phyloP scores from a whole-genome alignment of 2,888 invertebrate species.

The Chrysomela aeneicollis region DNA sequence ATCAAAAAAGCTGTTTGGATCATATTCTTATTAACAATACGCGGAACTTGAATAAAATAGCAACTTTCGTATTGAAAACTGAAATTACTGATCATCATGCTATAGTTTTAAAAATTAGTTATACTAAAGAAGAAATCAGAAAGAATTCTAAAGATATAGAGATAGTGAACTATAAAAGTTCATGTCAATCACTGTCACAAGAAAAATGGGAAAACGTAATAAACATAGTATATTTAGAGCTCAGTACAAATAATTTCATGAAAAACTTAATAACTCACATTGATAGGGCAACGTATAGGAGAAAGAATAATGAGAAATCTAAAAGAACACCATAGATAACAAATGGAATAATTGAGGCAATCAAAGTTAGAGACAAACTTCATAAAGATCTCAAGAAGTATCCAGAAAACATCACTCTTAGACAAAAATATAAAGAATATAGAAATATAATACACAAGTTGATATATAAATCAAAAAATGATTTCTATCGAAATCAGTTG shows the following conservation, averaged over 20 bases:
- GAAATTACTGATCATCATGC: conserved; percentile 16
- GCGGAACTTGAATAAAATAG: neutral
- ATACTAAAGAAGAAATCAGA: neutral
- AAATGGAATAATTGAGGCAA: conserved; percentile 10
- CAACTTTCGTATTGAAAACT: conserved; percentile 13
- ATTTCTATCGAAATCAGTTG: conserved; percentile 5
- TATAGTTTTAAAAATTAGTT: conserved; percentile 4
- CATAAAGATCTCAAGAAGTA: too few relatives aligned
- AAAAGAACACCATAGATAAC: conserved; percentile 12
- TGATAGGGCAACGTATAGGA: conserved; percentile 6
- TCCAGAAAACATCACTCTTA: conserved; percentile 5
- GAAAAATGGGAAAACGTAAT: conserved; percentile 10
- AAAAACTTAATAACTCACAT: conserved; percentile 7
- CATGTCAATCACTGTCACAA: conserved; percentile 2
- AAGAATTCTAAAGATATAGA: neutral
- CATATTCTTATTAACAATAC: conserved; percentile 9
- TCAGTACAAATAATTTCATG: conserved; percentile 11
- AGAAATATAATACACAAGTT: too few relatives aligned
- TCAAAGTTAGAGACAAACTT: too few relatives aligned
- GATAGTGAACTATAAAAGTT: conserved; percentile 12
- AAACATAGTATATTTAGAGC: conserved; percentile 1
- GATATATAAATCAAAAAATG: conserved; percentile 13
- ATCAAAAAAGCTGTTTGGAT: conserved; percentile 15
- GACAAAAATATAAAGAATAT: conserved; percentile 9
- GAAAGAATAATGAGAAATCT: conserved; percentile 10